Evolutionary conservation across 2,797 vertebrate genomes (phyloP), one percentile per base, ranked within the genome.

Genomic region (Amblyopsis hoosieri): DNA sequence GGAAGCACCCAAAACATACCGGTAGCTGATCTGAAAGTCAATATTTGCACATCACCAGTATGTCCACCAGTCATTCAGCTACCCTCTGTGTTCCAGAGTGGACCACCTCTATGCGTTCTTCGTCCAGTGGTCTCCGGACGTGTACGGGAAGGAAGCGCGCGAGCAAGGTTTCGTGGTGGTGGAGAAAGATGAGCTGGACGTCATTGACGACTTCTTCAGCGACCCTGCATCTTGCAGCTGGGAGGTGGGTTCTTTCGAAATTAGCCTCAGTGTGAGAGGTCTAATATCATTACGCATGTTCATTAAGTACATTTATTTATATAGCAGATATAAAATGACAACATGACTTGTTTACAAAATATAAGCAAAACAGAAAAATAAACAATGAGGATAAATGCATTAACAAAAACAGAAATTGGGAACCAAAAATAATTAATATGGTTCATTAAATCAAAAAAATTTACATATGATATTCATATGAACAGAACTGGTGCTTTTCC

Each of bases 151-250:
- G 84, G 98, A 99, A 66, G 97, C 96, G 58, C 95, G 96, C 71
- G 97, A 99, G 65, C 97, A 98, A 80, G 98, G 98, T 59, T 99
- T 99, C 37, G 94, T 99, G 1, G 94, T 99, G 57, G 97, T 99
- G 64, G 96, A 99, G 83, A 99, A 98, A 76, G 96, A 98, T 12
- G 97, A 99, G 67, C 93, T 99, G 79, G 93, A 96, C 81, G 97
- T 99, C 96, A 97, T 99, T 0, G 98, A 99, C 87, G 97, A 98
- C 89, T 99, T 99, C 91, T 99, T 98, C 89, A 95, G 97, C 66
- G 96, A 97, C 71, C 97, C 97, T 0, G 90, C 95, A 1, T 95
- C 97, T 19, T 96, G 98, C 82, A 98, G 96, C 88, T 99, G 97
- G 98, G 96, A 99, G 95, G 98, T 98, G 72, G 92, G 91, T 10